Conservation (phyloP, 2,888 invertebrate species). For the Zaprionus lineosus region DNA sequence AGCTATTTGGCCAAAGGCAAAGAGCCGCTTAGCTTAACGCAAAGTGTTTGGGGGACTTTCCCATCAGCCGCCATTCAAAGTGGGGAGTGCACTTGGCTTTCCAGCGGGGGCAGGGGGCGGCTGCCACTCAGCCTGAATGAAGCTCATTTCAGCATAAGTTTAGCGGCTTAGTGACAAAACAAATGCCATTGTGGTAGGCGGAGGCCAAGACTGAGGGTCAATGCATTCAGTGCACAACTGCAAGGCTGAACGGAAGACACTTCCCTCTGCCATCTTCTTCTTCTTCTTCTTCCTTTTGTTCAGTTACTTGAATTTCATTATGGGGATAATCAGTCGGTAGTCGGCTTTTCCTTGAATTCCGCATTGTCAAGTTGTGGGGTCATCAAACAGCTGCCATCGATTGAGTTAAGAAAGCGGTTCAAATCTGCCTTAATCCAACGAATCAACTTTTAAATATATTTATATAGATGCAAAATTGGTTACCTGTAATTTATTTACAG, state of each 20-base stretch:
- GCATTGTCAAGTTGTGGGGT: too few relatives aligned
- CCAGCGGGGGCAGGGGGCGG: neutral
- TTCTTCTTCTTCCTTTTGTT: too few relatives aligned
- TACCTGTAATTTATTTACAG: too few relatives aligned
- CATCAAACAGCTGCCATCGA: too few relatives aligned
- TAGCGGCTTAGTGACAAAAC: constrained; percentile 27
- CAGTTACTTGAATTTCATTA: too few relatives aligned
- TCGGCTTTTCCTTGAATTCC: too few relatives aligned
- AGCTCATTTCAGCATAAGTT: constrained; percentile 17
- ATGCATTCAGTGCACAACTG: constrained; percentile 1
- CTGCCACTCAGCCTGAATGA: constrained; percentile 8
- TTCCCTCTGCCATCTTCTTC: too few relatives aligned
- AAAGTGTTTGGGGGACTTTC: constrained; percentile 47
- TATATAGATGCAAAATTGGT: too few relatives aligned
- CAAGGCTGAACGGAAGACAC: neutral
- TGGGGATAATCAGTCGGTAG: too few relatives aligned
- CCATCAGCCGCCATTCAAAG: constrained; percentile 9
- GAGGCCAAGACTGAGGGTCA: constrained; percentile 16
- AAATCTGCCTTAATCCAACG: too few relatives aligned
- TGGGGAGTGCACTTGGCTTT: constrained; percentile 14
- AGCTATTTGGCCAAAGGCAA: constrained; percentile 39
- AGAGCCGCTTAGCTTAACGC: constrained; percentile 38
- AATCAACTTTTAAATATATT: too few relatives aligned
- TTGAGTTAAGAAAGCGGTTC: too few relatives aligned
- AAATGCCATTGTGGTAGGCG: constrained; percentile 26